phyloP scores from a whole-genome alignment of 64 coral and sea anemone species.

The Actinia tenebrosa region DNA sequence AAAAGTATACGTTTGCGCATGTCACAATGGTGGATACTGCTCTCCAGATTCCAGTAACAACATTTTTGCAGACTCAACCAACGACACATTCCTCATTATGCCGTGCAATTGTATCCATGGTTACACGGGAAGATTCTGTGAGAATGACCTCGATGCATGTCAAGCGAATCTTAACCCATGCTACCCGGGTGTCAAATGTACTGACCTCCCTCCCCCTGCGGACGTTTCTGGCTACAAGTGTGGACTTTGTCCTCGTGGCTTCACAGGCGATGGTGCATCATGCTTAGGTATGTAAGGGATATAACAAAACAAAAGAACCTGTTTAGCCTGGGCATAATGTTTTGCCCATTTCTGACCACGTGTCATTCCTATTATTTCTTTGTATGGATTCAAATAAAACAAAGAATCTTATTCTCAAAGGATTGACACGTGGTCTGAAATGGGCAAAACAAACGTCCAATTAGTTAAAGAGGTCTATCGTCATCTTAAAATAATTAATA shows the following conservation, averaged over 20 bases:
- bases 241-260: conserved; percentile 28
- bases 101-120: conserved; percentile 12
- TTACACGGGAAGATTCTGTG: conserved; percentile 27
- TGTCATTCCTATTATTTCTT: no score
- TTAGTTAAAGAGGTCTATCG: no score
- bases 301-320: no score
- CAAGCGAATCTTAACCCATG: conserved; percentile 29
- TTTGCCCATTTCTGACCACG: no score
- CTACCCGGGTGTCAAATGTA: conserved; percentile 32
- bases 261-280: conserved; percentile 17
- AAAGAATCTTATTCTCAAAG: no score
- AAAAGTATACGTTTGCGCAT: conserved; percentile 28
- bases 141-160: conserved; percentile 28
- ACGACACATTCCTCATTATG: conserved; percentile 17
- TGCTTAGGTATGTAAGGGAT: background rate
- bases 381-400: no score
- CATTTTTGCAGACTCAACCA: background rate
- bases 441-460: no score
- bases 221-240: conserved; percentile 20
- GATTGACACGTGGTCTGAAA: no score
- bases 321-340: no score
- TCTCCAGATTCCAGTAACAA: background rate
- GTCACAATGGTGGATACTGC: conserved; percentile 31
- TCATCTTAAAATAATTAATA: no score
- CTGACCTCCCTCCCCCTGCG: conserved; percentile 40